Base-by-base conservation (phyloP, 2,113 vertebrate genomes). In the Prionailurus bengalensis region DNA sequence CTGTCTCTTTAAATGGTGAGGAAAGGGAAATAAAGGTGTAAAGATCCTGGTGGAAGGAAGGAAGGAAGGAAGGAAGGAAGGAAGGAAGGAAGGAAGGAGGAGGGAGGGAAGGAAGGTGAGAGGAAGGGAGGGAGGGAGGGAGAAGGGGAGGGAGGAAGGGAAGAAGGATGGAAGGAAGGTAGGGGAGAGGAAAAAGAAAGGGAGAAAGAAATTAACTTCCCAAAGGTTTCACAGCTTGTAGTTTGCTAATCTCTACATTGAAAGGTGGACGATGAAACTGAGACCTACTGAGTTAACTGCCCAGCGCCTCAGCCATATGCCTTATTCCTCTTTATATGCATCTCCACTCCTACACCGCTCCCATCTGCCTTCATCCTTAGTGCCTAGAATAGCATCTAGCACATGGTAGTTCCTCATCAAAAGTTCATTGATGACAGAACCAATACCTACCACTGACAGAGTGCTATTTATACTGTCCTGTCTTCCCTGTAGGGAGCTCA, bases 311-410 rank as follows among this genome's bases (percentile, higher is more conserved):
- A 53, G 81, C 79, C 86, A 55, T 84, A 71, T 87, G 94, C 84
- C 84, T 58, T 82, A 45, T 79, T 86, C 74, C 45, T 92, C 73
- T 55, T 73, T 55, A 23, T 36, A 31, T 27, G 42, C 8, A 13
- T 91, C 76, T 71, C 12, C 10, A 29, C 78, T 61, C 76, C 74
- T 51, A 33, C 68, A 84, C 70, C 13, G 17, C 27, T 53, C 84
- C 83, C 95, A 93, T 91, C 82, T 92, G 94, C 92, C 79, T 96
- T 78, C 58, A 33, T 91, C 80, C 74, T 33, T 8, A 42, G 29
- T 65, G 83, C 68, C 74, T 68, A 71, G 39, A 94, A 96, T 88
- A 94, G 87, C 29, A 42, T 74, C 82, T 76, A 70, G 91, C 89
- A 94, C 81, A 8, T 76, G 86, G 79, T 29, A 42, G 55, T 65